Evolutionary conservation across 2,113 vertebrate genomes (phyloP).

Genomic region (Hystrix cristata): DNA sequence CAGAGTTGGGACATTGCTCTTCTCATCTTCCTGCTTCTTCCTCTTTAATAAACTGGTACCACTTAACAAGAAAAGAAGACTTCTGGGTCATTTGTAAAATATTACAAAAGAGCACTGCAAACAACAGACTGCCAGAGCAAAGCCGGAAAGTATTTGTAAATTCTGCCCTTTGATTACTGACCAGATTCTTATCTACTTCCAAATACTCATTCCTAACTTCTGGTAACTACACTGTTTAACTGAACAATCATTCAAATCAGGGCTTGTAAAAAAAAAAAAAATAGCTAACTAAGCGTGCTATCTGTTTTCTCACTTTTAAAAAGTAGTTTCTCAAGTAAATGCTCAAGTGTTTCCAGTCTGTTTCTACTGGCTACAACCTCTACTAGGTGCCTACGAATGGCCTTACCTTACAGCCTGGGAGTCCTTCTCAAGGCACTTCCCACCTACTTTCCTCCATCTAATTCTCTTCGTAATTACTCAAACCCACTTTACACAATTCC

Average conservation of each 20-base stretch:
- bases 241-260: background rate
- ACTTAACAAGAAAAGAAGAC: background rate
- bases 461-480: background rate
- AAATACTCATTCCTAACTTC: background rate
- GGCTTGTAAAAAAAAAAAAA: background rate
- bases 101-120: slow-evolving; percentile 11
- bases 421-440: background rate
- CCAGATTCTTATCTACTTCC: background rate
- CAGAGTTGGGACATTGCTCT: background rate
- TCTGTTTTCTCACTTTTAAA: background rate
- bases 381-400: background rate
- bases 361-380: background rate
- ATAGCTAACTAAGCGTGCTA: background rate
- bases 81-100: background rate
- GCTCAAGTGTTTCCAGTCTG: background rate
- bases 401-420: background rate
- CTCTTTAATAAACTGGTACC: background rate
- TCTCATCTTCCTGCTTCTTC: background rate
- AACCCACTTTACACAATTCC: background rate
- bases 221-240: background rate
- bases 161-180: slow-evolving; percentile 30
- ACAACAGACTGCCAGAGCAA: background rate
- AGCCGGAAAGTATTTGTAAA: background rate
- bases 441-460: background rate
- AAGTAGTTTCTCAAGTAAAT: background rate